Conservation (phyloP, 2,888 invertebrate genomes). For the Noctua pronuba region DNA sequence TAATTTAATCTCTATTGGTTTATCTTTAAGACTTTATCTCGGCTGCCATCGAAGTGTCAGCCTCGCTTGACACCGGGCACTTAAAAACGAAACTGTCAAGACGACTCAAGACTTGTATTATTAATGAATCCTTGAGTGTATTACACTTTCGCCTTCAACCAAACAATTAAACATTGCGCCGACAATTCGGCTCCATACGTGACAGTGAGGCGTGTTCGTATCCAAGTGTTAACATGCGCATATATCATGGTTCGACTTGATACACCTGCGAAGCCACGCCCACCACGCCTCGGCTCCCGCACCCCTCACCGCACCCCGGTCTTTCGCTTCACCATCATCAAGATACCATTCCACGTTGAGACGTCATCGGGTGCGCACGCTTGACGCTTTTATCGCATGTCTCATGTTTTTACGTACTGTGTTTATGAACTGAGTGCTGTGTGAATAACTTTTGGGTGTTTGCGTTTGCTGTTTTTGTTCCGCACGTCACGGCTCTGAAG, state of each 20-base stretch:
- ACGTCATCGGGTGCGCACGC: constrained; percentile 79
- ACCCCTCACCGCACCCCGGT: constrained; percentile 74
- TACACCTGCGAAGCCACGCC: constrained; percentile 88
- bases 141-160: constrained; percentile 79
- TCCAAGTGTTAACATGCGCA: constrained; percentile 87
- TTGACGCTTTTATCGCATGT: constrained; percentile 69
- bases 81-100: constrained; percentile 67
- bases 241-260: constrained; percentile 86
- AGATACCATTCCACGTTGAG: constrained; percentile 84
- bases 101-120: constrained; percentile 64
- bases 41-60: constrained; percentile 72
- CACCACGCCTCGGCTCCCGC: constrained; percentile 70
- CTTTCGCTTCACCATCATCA: constrained; percentile 83
- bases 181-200: constrained; percentile 77
- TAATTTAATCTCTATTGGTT: constrained; percentile 66
- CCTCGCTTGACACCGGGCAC: constrained; percentile 62
- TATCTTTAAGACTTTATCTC: constrained; percentile 76
- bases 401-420: constrained; percentile 71
- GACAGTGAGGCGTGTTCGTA: constrained; percentile 88
- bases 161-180: constrained; percentile 81
- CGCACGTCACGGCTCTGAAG: constrained; percentile 60
- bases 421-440: constrained; percentile 83
- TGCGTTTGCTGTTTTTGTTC: constrained; percentile 68
- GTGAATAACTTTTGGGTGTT: constrained; percentile 80
- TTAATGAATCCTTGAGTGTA: constrained; percentile 73